Conservation (phyloP, 2,113 vertebrate species). For the Oxyura jamaicensis region DNA sequence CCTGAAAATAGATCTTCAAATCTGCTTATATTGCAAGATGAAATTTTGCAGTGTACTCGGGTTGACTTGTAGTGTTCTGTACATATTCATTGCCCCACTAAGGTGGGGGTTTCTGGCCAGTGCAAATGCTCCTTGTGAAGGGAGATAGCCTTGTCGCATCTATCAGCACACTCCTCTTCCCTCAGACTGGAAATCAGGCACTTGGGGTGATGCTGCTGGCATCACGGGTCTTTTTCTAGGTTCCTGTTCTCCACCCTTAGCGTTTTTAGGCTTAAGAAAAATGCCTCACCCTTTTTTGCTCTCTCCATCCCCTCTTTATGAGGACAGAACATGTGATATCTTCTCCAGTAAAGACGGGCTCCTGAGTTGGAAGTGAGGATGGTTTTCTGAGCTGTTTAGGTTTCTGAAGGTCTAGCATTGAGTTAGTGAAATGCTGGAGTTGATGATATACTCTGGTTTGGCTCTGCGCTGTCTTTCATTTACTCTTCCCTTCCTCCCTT, state of each 20-base stretch:
- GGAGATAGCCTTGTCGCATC: not conserved
- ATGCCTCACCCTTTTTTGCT: rapidly evolving
- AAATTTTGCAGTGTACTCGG: not conserved
- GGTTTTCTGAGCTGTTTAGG: not conserved
- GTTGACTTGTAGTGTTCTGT: not conserved
- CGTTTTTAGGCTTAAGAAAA: not conserved
- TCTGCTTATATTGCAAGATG: not conserved
- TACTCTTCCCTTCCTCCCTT: not conserved
- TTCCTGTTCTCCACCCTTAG: no score
- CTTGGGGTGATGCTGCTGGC: not conserved
- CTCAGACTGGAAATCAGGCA: not conserved
- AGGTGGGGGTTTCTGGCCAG: not conserved
- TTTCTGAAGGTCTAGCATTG: not conserved
- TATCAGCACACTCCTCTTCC: not conserved
- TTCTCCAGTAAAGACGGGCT: not conserved
- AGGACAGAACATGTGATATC: not conserved
- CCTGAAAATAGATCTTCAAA: not conserved
- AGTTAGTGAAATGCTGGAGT: not conserved
- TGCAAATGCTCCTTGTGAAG: not conserved
- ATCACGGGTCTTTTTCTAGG: not conserved
- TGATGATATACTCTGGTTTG: not conserved
- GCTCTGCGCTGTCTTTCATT: not conserved
- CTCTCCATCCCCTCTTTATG: not conserved
- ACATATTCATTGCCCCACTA: not conserved
- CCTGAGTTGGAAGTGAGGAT: not conserved